These are phyloP conservation scores for Murina feae DNA, from an alignment of 2,113 vertebrate genomes.

Conservation along the genomic window DNA sequence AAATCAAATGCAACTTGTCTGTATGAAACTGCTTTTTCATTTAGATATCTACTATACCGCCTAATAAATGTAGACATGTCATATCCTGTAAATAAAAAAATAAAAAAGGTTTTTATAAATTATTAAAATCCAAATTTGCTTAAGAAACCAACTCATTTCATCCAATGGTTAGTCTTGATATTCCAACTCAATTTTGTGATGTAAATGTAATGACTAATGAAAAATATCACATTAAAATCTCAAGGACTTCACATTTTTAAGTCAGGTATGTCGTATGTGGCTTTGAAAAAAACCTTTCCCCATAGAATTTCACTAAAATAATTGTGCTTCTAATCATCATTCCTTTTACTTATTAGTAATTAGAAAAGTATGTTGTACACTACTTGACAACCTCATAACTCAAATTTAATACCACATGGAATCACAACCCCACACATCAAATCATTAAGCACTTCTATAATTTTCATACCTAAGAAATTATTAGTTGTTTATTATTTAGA, in stretches of 20 bases:
- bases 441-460: background rate
- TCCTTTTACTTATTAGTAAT: background rate
- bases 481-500: slow-evolving; percentile 24
- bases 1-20: slow-evolving; percentile 99
- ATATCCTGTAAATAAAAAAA: slow-evolving; percentile 85
- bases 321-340: background rate
- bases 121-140: slow-evolving; percentile 31
- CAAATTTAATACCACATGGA: slow-evolving; percentile 30
- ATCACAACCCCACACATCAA: slow-evolving; percentile 16
- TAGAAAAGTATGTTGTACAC: slow-evolving; percentile 13
- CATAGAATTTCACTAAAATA: slow-evolving; percentile 35
- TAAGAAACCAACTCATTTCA: slow-evolving; percentile 22
- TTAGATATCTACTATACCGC: slow-evolving; percentile 96
- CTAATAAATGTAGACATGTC: slow-evolving; percentile 99
- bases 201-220: slow-evolving; percentile 29
- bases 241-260: slow-evolving; percentile 8
- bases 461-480: slow-evolving; percentile 20
- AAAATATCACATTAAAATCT: background rate
- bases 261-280: background rate
- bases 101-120: slow-evolving; percentile 64
- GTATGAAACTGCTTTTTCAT: slow-evolving; percentile 99
- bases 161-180: background rate
- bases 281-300: background rate
- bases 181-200: background rate
- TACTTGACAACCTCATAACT: background rate